Percentiles rank a stretch among this genome's conserved stretches.
phyloP scores from a whole-genome alignment of 2,888 invertebrate genomes.

The Volucella zonaria region DNA sequence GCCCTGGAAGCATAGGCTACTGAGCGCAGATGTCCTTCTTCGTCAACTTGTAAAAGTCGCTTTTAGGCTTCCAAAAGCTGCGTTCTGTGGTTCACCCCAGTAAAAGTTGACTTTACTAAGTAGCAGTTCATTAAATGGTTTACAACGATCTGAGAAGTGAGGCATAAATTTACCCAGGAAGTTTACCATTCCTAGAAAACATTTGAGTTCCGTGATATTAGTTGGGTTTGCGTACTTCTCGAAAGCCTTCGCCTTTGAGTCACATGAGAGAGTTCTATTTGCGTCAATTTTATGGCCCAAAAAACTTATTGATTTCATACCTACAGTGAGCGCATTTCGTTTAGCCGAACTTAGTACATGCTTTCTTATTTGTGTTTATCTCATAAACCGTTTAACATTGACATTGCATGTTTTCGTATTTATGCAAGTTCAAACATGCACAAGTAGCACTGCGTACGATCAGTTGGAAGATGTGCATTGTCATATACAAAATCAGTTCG shows the following conservation, averaged over 20 bases:
- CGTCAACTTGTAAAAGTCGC: too few species aligned
- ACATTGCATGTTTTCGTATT: too few species aligned
- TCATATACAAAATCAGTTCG: too few species aligned
- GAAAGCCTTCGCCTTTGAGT: slow-evolving; percentile 46
- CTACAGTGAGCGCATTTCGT: too few species aligned
- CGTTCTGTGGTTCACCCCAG: slow-evolving; percentile 42
- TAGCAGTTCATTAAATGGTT: slow-evolving; percentile 55
- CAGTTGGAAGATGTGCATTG: too few species aligned
- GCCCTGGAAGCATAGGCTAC: too few species aligned
- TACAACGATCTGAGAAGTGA: slow-evolving; percentile 19
- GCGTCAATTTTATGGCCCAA: too few species aligned
- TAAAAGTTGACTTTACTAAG: slow-evolving; percentile 18
- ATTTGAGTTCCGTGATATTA: slow-evolving; percentile 21
- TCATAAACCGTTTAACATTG: slow-evolving; percentile 54
- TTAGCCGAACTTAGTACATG: too few species aligned
- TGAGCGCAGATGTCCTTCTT: too few species aligned
- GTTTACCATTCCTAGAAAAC: slow-evolving; percentile 38
- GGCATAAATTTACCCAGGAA: slow-evolving; percentile 48
- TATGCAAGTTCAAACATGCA: slow-evolving; percentile 36
- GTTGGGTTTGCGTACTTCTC: slow-evolving; percentile 17
- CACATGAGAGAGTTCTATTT: too few species aligned
- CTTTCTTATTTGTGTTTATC: slow-evolving; percentile 30
- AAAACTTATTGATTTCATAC: too few species aligned
- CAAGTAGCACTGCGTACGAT: too few species aligned
- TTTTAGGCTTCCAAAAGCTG: slow-evolving; percentile 43